Conservation (phyloP, 2,113 vertebrate species). For the Lucifuga dentata region DNA sequence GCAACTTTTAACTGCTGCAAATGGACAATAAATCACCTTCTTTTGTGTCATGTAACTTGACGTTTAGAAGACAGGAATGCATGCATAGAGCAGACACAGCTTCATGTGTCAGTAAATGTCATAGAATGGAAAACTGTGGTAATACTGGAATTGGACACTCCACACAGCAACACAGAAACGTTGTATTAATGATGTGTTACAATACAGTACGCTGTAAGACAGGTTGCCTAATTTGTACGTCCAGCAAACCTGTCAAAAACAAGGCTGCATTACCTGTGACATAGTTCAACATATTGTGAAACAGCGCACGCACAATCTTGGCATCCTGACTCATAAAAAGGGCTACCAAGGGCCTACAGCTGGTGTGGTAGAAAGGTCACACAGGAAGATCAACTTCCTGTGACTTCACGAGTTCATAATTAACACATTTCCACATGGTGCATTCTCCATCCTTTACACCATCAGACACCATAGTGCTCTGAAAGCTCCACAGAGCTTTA, state of each 20-base stretch:
- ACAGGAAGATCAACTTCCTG: slow-evolving; percentile 48
- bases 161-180: neutral
- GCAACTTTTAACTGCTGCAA: slow-evolving; percentile 31
- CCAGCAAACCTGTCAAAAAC: slow-evolving; percentile 3
- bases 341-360: slow-evolving; percentile 50
- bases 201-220: neutral
- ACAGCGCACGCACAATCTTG: slow-evolving; percentile 19
- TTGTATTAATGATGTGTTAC: neutral
- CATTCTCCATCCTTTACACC: slow-evolving; percentile 38
- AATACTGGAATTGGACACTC: slow-evolving; percentile 4
- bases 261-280: slow-evolving; percentile 37
- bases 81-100: neutral
- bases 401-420: slow-evolving; percentile 65
- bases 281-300: slow-evolving; percentile 4
- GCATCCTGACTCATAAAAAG: slow-evolving; percentile 18
- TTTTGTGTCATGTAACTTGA: slow-evolving; percentile 3
- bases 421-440: slow-evolving; percentile 68
- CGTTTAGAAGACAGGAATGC: slow-evolving; percentile 9
- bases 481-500: slow-evolving; percentile 50
- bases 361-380: slow-evolving; percentile 51
- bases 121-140: neutral
- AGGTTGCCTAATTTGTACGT: slow-evolving; percentile 21
- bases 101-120: slow-evolving; percentile 18
- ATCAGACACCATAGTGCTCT: slow-evolving; percentile 36
- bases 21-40: slow-evolving; percentile 1